Evolutionary conservation across 2,888 invertebrate species (phyloP).

Genomic region (Leptinotarsa juncta): DNA sequence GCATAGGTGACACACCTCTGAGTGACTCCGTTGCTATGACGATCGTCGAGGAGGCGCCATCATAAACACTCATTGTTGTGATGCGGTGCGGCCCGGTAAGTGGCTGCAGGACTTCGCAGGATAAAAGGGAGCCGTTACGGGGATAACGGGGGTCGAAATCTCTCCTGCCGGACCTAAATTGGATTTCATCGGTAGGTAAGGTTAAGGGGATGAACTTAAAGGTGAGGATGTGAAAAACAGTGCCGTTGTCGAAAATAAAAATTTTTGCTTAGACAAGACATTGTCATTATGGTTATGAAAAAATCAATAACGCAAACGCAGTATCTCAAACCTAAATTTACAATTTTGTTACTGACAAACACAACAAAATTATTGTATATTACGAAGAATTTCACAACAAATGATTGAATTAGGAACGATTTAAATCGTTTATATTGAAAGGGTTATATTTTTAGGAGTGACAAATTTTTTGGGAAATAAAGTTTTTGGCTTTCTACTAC

Average conservation of each 20-base stretch:
- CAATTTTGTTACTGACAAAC: too few relatives aligned
- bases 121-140: conserved; percentile 44
- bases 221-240: conserved; percentile 34
- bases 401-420: too few relatives aligned
- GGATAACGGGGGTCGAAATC: conserved; percentile 47
- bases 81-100: conserved; percentile 62
- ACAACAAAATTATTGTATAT: too few relatives aligned
- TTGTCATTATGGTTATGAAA: too few relatives aligned
- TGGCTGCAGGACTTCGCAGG: conserved; percentile 57
- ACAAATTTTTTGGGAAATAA: too few relatives aligned
- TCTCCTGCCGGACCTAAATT: conserved; percentile 60
- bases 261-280: background rate
- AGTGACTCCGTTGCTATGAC: conserved; percentile 64
- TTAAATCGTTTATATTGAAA: too few relatives aligned
- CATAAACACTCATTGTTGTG: conserved; percentile 68
- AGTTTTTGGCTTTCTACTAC: too few relatives aligned
- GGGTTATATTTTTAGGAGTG: too few relatives aligned
- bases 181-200: conserved; percentile 60
- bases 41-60: conserved; percentile 68
- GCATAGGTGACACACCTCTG: conserved; percentile 61
- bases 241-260: conserved; percentile 8
- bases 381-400: too few relatives aligned
- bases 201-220: conserved; percentile 42
- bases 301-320: too few relatives aligned
- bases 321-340: too few relatives aligned